These are phyloP conservation scores for Ophion costatus DNA, from an alignment of 2,888 invertebrate genomes.

Conservation along the genomic window DNA sequence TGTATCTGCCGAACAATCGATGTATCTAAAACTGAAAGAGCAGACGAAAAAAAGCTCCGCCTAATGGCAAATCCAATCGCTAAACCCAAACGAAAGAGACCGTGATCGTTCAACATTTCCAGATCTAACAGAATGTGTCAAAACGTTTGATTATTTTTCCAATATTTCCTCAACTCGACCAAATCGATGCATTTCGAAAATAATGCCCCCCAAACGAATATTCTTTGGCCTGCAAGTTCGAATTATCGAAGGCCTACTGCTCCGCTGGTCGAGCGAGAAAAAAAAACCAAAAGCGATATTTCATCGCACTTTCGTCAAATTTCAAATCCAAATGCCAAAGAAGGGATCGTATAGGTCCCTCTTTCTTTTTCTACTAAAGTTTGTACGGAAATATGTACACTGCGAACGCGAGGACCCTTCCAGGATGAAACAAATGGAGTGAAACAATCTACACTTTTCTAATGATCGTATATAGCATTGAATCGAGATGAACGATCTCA, in stretches of 20 bases:
- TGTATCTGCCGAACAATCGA: not conserved
- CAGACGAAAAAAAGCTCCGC: not conserved
- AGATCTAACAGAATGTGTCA: too few species aligned
- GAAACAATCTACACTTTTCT: not conserved
- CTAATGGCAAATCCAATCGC: too few species aligned
- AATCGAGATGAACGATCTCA: not conserved
- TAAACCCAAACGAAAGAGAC: not conserved
- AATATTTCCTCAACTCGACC: not conserved
- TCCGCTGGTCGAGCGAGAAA: not conserved
- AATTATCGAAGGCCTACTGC: slow-evolving; percentile 9
- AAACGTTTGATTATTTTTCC: not conserved
- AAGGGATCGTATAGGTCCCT: not conserved
- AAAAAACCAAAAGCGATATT: not conserved
- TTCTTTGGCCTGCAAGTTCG: too few species aligned
- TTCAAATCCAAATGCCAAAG: not conserved
- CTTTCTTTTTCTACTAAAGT: not conserved
- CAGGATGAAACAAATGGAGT: not conserved
- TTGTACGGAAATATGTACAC: not conserved
- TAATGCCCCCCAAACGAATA: too few species aligned
- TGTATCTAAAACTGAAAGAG: not conserved
- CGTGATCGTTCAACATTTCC: not conserved
- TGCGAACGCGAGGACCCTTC: too few species aligned
- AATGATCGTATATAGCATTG: not conserved
- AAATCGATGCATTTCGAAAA: too few species aligned
- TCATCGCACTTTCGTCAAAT: not conserved